Evolutionary conservation across 2,113 vertebrate species (phyloP).

Genomic region (Gracilinanus agilis): DNA sequence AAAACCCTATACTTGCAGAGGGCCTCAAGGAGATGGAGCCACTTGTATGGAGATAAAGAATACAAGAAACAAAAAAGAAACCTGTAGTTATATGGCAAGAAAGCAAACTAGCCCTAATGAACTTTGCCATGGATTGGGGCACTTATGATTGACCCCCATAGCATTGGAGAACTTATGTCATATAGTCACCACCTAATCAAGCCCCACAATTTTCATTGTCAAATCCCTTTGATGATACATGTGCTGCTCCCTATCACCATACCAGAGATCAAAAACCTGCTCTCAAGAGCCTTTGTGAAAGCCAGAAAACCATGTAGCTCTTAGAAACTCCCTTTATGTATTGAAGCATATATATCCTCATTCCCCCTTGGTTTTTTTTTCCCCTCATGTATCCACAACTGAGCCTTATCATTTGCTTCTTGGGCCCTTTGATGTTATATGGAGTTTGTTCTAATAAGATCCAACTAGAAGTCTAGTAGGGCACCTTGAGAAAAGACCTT

Average conservation of each 20-base stretch:
- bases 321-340: neutral
- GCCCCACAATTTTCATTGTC: neutral
- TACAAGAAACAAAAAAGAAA: neutral
- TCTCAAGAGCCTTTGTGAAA: neutral
- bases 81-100: neutral
- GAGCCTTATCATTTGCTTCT: neutral
- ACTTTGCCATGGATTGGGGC: neutral
- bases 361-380: neutral
- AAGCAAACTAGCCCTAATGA: neutral
- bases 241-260: neutral
- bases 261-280: neutral
- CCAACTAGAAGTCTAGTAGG: neutral
- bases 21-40: neutral
- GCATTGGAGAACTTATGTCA: neutral
- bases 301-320: constrained; percentile 6
- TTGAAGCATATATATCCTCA: neutral
- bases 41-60: neutral
- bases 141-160: neutral
- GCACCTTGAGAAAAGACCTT: neutral
- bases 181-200: neutral
- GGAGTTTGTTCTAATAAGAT: neutral
- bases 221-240: neutral
- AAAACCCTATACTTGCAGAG: neutral
- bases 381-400: neutral
- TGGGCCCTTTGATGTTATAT: neutral